Percentiles rank a stretch among this genome's conserved stretches.
These are phyloP conservation scores for Philonicus albiceps DNA, from an alignment of 2,888 invertebrate genomes.

Conservation along the genomic window DNA sequence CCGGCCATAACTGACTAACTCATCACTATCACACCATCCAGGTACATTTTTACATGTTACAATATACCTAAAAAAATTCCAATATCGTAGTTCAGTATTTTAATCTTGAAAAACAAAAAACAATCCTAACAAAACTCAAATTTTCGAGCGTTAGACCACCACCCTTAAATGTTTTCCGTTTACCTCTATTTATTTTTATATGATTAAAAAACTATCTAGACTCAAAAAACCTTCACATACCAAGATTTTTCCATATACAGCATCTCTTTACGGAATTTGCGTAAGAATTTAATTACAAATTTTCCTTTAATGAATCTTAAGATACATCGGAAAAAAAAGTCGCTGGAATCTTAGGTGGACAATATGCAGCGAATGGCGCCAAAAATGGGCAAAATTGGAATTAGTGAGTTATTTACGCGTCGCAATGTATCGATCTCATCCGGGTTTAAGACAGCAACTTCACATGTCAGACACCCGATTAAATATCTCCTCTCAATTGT, in stretches of 20 bases:
- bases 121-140: too few relatives aligned
- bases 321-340: not conserved
- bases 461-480: constrained; percentile 5
- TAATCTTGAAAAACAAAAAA: too few relatives aligned
- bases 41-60: too few relatives aligned
- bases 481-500: constrained; percentile 33
- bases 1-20: too few relatives aligned
- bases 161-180: too few relatives aligned
- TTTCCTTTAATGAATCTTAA: constrained; percentile 18
- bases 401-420: constrained; percentile 12
- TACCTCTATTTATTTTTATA: too few relatives aligned
- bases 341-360: not conserved
- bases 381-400: constrained; percentile 37
- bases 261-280: not conserved
- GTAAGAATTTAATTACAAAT: constrained; percentile 1
- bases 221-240: not conserved
- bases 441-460: not conserved
- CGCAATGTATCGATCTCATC: not conserved
- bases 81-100: too few relatives aligned
- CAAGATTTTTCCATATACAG: not conserved
- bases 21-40: too few relatives aligned
- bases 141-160: too few relatives aligned
- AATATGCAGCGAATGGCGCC: not conserved
- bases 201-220: not conserved
- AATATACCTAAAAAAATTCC: too few relatives aligned